Conservation (phyloP, 1,140 invertebrate species). For the Trypoxylus dichotomus region DNA sequence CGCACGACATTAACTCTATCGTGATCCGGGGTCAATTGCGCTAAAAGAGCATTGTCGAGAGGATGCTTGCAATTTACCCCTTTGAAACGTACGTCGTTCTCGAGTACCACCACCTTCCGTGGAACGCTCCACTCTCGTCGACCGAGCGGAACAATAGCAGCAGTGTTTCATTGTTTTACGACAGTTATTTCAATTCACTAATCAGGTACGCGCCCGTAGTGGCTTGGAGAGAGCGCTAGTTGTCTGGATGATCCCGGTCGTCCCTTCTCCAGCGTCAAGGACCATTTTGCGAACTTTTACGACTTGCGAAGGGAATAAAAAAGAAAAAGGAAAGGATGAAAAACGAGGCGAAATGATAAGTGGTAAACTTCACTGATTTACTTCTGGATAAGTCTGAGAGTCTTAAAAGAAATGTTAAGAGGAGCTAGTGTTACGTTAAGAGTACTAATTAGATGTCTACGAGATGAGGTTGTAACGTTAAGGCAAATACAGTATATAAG, state of each 20-base stretch:
- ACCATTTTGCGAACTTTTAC: not conserved
- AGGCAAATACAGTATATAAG: no score
- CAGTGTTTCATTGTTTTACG: not conserved
- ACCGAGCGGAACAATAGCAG: not conserved
- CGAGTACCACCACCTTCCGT: not conserved
- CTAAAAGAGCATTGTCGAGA: constrained; percentile 2
- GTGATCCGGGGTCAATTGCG: not conserved
- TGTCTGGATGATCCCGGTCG: not conserved
- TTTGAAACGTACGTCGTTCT: not conserved
- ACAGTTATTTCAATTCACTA: not conserved
- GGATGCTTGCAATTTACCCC: not conserved
- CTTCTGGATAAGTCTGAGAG: no score
- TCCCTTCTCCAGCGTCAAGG: not conserved
- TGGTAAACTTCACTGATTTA: no score
- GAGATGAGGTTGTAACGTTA: no score
- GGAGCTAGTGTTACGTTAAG: no score
- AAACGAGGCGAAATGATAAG: no score
- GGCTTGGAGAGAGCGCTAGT: not conserved
- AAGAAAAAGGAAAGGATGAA: no score
- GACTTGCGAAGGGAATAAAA: not conserved
- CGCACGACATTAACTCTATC: not conserved
- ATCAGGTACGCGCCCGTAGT: not conserved
- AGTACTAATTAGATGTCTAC: no score
- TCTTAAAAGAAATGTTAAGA: no score
- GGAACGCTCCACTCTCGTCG: not conserved